Percentiles rank a stretch among this genome's conserved stretches.
Evolutionary conservation across 2,888 invertebrate genomes (phyloP).

Genomic region (Sesamia inferens): DNA sequence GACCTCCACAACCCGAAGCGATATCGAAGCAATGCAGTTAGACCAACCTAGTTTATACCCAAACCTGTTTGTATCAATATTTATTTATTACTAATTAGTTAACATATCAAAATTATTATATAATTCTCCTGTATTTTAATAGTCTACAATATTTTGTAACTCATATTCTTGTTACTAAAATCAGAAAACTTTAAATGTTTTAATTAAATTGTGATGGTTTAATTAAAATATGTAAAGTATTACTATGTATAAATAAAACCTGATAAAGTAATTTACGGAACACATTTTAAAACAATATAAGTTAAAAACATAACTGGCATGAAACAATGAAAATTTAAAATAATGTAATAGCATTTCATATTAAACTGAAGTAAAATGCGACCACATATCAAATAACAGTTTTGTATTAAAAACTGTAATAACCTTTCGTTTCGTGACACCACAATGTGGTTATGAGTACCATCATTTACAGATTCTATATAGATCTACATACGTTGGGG

Average conservation of each 20-base stretch:
- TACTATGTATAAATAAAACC: background rate
- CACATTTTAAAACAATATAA: background rate
- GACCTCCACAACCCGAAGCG: no score
- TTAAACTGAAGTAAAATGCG: constrained; percentile 11
- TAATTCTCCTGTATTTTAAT: constrained; percentile 1
- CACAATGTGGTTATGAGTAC: constrained; percentile 24
- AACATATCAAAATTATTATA: background rate
- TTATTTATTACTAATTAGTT: background rate
- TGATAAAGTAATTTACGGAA: background rate
- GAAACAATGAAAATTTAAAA: constrained; percentile 5
- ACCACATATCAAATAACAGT: constrained; percentile 40
- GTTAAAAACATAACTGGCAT: background rate
- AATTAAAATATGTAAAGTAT: no score
- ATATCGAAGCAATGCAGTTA: no score
- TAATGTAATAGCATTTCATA: constrained; percentile 3
- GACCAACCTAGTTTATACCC: no score
- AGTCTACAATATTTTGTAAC: background rate
- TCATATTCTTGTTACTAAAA: background rate
- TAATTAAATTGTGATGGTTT: background rate
- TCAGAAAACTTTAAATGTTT: background rate
- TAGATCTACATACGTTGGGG: background rate
- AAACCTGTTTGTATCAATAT: constrained; percentile 27
- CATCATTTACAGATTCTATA: constrained; percentile 31
- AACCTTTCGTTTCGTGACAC: constrained; percentile 40
- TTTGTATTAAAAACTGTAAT: constrained; percentile 25